A percentile compares a stretch with the other conserved stretches of the same genome.
phyloP scores from a whole-genome alignment of 2,888 invertebrate species.

The Temnothorax unifasciatus region DNA sequence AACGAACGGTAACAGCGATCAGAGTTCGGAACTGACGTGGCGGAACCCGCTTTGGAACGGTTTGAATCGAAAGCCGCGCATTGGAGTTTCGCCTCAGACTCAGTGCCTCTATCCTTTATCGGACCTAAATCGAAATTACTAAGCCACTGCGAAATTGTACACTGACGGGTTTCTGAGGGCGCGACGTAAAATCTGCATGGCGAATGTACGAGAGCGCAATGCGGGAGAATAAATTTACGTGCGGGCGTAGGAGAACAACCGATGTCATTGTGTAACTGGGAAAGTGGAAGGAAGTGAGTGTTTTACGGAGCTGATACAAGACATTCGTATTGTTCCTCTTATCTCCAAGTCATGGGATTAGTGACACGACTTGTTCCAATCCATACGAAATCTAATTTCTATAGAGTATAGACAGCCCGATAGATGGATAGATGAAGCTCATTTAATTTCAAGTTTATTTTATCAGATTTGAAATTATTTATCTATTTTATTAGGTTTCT shows the following conservation, averaged over 20 bases:
- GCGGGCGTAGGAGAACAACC: not conserved
- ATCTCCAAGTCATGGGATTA: slow-evolving; percentile 12
- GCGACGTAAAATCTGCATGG: slow-evolving; percentile 51
- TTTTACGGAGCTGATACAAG: slow-evolving; percentile 24
- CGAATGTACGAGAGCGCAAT: slow-evolving; percentile 27
- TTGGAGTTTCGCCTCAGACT: slow-evolving; percentile 47
- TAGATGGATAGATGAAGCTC: not conserved
- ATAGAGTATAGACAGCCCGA: not conserved
- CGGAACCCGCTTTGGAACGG: slow-evolving; percentile 53
- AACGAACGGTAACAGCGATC: slow-evolving; percentile 58
- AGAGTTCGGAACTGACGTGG: slow-evolving; percentile 57
- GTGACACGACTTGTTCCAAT: not conserved
- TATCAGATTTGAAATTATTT: not conserved
- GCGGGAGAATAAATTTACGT: slow-evolving; percentile 39
- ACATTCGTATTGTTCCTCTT: not conserved
- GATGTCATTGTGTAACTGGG: slow-evolving; percentile 34
- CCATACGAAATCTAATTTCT: not conserved
- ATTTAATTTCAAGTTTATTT: not conserved
- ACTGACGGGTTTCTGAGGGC: slow-evolving; percentile 26
- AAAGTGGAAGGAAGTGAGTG: not conserved
- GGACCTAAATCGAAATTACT: slow-evolving; percentile 58
- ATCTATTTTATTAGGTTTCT: not conserved
- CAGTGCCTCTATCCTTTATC: slow-evolving; percentile 49
- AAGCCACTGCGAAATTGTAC: slow-evolving; percentile 56
- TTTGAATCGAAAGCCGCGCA: slow-evolving; percentile 56